These are phyloP conservation scores for Lasioglossum malachurum DNA, from an alignment of 2,888 invertebrate genomes.

Conservation along the genomic window DNA sequence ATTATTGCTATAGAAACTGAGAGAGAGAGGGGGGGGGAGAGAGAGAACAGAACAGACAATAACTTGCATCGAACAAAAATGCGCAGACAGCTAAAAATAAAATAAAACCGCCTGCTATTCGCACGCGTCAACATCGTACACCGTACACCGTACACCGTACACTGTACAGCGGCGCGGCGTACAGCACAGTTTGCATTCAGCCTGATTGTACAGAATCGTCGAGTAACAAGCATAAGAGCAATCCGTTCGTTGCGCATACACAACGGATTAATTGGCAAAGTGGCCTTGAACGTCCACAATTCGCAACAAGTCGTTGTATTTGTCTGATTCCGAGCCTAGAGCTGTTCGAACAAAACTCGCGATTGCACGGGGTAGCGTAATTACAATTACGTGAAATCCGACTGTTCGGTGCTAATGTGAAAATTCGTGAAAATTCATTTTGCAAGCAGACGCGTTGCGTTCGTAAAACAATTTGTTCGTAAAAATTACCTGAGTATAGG, in stretches of 20 bases:
- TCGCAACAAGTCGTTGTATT: slow-evolving; percentile 1
- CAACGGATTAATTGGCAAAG: slow-evolving; percentile 8
- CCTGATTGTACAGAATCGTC: neutral
- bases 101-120: neutral
- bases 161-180: no score
- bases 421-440: neutral
- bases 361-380: neutral
- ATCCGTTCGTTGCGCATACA: neutral
- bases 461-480: neutral
- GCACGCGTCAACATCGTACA: neutral
- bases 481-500: slow-evolving; percentile 87
- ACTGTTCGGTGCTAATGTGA: neutral
- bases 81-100: neutral
- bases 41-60: no score
- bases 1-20: no score
- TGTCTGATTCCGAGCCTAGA: neutral
- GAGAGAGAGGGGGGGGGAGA: no score
- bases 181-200: neutral
- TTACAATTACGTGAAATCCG: neutral
- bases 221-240: slow-evolving; percentile 1
- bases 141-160: neutral
- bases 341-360: neutral
- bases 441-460: neutral
- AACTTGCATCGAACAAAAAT: neutral
- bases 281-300: neutral